Evolutionary conservation across 2,888 invertebrate species (phyloP).

Genomic region (Ommatoiulus sabulosus): DNA sequence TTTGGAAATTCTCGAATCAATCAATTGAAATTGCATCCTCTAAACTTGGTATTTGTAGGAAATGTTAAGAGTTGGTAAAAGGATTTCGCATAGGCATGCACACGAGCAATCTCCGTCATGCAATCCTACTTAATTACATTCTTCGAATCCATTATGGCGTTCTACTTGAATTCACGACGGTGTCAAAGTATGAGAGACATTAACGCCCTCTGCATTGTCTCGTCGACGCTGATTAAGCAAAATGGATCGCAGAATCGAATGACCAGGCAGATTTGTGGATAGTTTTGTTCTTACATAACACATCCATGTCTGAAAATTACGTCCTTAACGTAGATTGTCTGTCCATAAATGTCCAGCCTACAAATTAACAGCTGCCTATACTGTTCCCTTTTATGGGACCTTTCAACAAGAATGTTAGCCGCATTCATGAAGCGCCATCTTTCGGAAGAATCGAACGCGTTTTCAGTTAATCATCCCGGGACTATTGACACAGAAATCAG

Average conservation of each 20-base stretch:
- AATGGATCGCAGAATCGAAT: constrained; percentile 17
- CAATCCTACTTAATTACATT: background rate
- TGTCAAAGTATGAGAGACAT: constrained; percentile 39
- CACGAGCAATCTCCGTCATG: background rate
- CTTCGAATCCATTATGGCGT: constrained; percentile 3
- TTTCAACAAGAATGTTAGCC: background rate
- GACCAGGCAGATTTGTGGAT: constrained; percentile 26
- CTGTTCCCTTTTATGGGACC: background rate
- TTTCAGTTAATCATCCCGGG: background rate
- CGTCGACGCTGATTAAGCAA: background rate
- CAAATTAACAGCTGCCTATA: background rate
- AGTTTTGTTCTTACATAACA: background rate
- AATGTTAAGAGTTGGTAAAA: background rate
- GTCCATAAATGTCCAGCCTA: background rate
- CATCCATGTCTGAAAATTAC: constrained; percentile 11
- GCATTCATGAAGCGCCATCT: background rate
- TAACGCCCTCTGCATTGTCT: constrained; percentile 40
- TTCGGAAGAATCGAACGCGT: background rate
- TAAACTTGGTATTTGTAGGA: too few relatives aligned
- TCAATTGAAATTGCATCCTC: background rate
- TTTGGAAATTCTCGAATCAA: background rate
- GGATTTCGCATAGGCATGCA: background rate
- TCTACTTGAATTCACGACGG: constrained; percentile 14
- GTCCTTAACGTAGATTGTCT: background rate
- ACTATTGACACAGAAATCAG: background rate